phyloP scores from a whole-genome alignment of 2,888 invertebrate species.

The Tromatobia lineatoria region DNA sequence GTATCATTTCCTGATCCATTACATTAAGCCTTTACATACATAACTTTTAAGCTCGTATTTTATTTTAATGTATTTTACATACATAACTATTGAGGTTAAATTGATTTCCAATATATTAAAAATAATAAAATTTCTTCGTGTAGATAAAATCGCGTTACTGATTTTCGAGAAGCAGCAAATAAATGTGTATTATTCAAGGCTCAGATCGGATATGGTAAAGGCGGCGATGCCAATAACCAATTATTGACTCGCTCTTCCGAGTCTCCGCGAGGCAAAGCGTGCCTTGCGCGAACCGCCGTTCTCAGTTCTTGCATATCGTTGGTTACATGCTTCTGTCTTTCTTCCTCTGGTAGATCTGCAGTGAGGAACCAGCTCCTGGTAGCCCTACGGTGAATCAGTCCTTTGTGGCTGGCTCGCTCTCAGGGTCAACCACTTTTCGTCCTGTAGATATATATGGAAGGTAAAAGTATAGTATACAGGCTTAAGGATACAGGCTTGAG shows the following conservation, averaged over 20 bases:
- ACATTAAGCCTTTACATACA: too few relatives aligned
- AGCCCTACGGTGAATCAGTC: conserved; percentile 83
- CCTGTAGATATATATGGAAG: conserved; percentile 65
- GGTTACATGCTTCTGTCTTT: conserved; percentile 44
- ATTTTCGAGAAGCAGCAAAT: not conserved
- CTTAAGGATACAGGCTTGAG: conserved; percentile 41
- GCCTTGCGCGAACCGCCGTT: conserved; percentile 38
- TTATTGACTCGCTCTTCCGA: not conserved
- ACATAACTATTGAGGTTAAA: too few relatives aligned
- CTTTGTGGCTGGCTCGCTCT: conserved; percentile 83
- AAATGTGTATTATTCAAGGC: not conserved
- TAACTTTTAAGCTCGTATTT: too few relatives aligned
- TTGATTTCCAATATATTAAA: too few relatives aligned
- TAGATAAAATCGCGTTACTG: not conserved
- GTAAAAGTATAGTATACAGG: conserved; percentile 48
- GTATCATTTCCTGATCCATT: too few relatives aligned
- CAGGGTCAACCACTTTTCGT: conserved; percentile 85
- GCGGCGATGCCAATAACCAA: conserved; percentile 27
- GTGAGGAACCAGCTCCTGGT: conserved; percentile 68
- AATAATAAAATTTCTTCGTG: too few relatives aligned
- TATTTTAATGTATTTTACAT: too few relatives aligned
- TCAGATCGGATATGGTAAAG: not conserved
- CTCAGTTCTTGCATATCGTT: conserved; percentile 65
- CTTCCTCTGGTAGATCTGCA: conserved; percentile 29
- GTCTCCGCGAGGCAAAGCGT: conserved; percentile 31